phyloP scores from a whole-genome alignment of 2,797 vertebrate species.

The Trematomus bernacchii region DNA sequence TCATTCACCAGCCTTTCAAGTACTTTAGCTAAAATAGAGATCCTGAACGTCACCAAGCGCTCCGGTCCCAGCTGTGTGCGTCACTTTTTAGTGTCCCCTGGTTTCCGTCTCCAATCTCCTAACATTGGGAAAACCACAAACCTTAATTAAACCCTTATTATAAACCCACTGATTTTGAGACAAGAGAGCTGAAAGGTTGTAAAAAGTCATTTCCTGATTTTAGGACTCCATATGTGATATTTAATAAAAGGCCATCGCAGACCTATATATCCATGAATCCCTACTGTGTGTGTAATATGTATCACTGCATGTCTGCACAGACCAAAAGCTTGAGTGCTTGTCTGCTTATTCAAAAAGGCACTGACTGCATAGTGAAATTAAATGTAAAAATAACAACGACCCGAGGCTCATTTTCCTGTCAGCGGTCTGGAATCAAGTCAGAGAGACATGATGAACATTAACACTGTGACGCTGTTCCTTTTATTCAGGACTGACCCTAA shows the following conservation, averaged over 20 bases:
- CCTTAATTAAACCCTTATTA: too few species aligned
- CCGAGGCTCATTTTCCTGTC: slow-evolving; percentile 8
- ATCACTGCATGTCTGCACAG: background rate
- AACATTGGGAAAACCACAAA: too few species aligned
- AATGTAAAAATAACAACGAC: slow-evolving; percentile 10
- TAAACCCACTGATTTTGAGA: too few species aligned
- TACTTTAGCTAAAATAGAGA: too few species aligned
- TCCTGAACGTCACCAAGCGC: too few species aligned
- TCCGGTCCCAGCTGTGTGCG: too few species aligned
- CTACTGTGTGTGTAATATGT: slow-evolving; percentile 1
- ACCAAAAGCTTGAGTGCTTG: slow-evolving; percentile 2
- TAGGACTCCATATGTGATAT: background rate
- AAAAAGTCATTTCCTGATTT: too few species aligned
- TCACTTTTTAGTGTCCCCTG: too few species aligned
- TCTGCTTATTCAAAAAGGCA: background rate
- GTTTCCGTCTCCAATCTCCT: too few species aligned
- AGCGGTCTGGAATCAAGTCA: slow-evolving; percentile 21
- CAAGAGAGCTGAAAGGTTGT: too few species aligned
- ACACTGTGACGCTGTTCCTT: slow-evolving; percentile 21
- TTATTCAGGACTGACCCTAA: slow-evolving; percentile 52
- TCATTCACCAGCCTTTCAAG: too few species aligned
- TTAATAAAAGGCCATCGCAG: slow-evolving; percentile 13
- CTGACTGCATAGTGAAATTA: background rate
- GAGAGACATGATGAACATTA: slow-evolving; percentile 27
- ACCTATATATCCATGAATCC: slow-evolving; percentile 4